Percentiles rank a stretch among this genome's conserved stretches.
phyloP scores from a whole-genome alignment of 2,797 vertebrate genomes.

The Paguma larvata region DNA sequence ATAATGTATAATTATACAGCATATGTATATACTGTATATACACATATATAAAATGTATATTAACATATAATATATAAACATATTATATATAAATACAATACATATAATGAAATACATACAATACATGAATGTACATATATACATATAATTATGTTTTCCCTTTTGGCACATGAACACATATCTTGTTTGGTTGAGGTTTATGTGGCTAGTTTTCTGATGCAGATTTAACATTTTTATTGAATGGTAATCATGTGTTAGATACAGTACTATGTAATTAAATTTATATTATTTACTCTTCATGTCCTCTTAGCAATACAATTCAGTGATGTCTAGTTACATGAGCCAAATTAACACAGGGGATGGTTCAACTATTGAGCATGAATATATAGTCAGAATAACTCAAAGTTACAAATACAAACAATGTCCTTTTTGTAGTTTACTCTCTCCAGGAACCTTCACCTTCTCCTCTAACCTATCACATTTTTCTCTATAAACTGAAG shows the following conservation, averaged over 20 bases:
- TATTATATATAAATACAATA: background rate
- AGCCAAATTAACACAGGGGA: background rate
- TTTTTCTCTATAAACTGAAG: slow-evolving; percentile 30
- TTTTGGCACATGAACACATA: background rate
- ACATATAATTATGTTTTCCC: background rate
- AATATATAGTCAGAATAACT: background rate
- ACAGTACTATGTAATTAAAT: background rate
- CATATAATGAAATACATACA: background rate
- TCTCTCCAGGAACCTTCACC: background rate
- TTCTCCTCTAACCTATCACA: background rate
- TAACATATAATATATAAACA: background rate
- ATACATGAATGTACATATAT: background rate
- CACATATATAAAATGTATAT: background rate
- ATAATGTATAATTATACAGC: background rate
- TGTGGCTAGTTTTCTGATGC: background rate
- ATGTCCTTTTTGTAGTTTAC: background rate
- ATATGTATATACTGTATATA: background rate
- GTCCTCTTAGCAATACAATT: background rate
- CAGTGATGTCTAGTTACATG: background rate
- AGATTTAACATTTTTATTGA: background rate
- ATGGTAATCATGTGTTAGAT: background rate
- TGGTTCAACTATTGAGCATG: background rate
- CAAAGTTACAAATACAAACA: background rate
- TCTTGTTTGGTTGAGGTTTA: background rate
- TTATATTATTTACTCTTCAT: slow-evolving; percentile 2